Percentiles rank a stretch among this genome's conserved stretches.
These are phyloP conservation scores for Cantharis rufa DNA, from an alignment of 2,888 invertebrate genomes.

Conservation along the genomic window DNA sequence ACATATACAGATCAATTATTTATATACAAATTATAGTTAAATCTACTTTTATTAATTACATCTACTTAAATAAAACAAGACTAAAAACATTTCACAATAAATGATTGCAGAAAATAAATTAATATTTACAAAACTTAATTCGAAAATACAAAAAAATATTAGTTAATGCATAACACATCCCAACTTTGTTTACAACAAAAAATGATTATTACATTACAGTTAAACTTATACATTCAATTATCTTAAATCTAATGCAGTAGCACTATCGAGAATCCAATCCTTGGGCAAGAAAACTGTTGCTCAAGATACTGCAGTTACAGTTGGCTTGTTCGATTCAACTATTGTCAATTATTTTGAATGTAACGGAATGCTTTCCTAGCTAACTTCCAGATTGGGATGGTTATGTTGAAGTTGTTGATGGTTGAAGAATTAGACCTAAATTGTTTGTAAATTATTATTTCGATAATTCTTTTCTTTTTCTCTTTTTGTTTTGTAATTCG, in stretches of 20 bases:
- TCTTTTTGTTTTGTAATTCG: slow-evolving; percentile 5
- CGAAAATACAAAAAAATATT: neutral
- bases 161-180: slow-evolving; percentile 16
- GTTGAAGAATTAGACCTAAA: slow-evolving; percentile 35
- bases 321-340: neutral
- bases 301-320: neutral
- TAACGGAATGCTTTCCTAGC: slow-evolving; percentile 2
- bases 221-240: slow-evolving; percentile 3
- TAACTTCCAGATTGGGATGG: slow-evolving; percentile 27
- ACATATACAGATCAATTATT: neutral
- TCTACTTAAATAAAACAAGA: neutral
- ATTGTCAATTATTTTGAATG: slow-evolving; percentile 7
- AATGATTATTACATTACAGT: slow-evolving; percentile 3
- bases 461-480: slow-evolving; percentile 17
- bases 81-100: neutral
- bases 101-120: neutral
- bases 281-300: neutral
- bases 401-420: slow-evolving; percentile 29
- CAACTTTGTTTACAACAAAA: slow-evolving; percentile 4
- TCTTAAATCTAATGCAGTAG: neutral
- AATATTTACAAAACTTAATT: neutral
- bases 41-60: neutral
- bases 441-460: slow-evolving; percentile 35
- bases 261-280: neutral
- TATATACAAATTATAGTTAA: neutral